Percentiles rank a stretch among this genome's conserved stretches.
Conservation (phyloP, 1,140 invertebrate species). For the Formica exsecta region DNA sequence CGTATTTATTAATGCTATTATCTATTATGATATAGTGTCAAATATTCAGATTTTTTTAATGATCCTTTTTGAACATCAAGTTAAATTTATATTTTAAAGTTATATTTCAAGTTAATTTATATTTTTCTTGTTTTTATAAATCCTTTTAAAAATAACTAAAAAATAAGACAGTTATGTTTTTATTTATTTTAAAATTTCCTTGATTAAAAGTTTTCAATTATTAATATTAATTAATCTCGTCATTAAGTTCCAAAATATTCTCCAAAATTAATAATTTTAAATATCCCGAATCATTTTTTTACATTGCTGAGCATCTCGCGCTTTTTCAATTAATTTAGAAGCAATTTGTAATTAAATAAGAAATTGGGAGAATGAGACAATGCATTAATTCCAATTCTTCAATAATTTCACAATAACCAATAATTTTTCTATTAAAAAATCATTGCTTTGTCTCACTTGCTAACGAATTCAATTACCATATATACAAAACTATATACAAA, state of each 20-base stretch:
- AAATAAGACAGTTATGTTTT: background rate
- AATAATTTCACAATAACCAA: background rate
- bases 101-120: background rate
- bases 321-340: background rate
- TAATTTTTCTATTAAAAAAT: conserved; percentile 32
- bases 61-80: background rate
- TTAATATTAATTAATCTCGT: conserved; percentile 7
- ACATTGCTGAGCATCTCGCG: background rate
- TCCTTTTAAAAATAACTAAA: background rate
- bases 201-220: background rate
- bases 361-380: background rate
- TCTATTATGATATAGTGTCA: background rate
- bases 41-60: background rate
- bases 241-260: background rate
- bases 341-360: conserved; percentile 4
- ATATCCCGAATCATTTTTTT: background rate
- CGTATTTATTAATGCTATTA: background rate
- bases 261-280: background rate
- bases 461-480: background rate
- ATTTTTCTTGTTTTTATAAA: no score
- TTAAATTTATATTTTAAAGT: background rate
- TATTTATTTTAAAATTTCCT: background rate
- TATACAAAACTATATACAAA: background rate
- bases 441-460: background rate
- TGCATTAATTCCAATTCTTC: background rate